Conservation (phyloP, 2,113 vertebrate genomes). For the Cochlearius cochlearius region DNA sequence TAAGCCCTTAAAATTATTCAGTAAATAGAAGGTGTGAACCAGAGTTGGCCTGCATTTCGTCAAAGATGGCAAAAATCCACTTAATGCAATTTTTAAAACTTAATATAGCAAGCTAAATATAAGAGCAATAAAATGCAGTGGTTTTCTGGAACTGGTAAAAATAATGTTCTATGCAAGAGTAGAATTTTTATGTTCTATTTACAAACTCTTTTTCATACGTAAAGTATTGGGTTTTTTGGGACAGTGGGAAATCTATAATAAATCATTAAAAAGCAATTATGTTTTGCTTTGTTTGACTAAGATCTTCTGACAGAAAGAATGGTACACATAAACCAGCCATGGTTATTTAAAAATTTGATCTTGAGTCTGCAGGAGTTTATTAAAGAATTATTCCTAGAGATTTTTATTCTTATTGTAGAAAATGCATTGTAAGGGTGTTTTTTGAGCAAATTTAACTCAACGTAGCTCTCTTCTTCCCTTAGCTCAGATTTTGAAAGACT, state of each 20-base stretch:
- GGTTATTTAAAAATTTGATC: background rate
- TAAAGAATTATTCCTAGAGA: background rate
- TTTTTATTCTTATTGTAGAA: background rate
- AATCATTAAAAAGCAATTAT: background rate
- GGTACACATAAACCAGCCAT: background rate
- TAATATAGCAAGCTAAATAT: background rate
- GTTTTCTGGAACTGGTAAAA: background rate
- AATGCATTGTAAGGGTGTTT: background rate
- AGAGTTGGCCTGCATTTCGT: background rate
- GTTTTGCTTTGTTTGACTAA: background rate
- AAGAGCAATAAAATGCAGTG: background rate
- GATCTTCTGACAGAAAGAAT: background rate
- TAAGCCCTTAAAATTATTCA: slow-evolving; percentile 53
- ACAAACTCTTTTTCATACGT: background rate
- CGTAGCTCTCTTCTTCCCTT: background rate
- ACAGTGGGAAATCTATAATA: background rate
- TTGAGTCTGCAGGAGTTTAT: background rate
- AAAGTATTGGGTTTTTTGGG: background rate
- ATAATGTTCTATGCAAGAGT: background rate
- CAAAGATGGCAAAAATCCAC: background rate
- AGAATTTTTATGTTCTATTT: background rate
- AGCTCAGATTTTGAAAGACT: background rate
- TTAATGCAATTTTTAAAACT: background rate
- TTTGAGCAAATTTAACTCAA: background rate
- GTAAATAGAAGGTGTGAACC: background rate